Conservation (phyloP, 2,113 vertebrate species). For the Caloenas nicobarica region DNA sequence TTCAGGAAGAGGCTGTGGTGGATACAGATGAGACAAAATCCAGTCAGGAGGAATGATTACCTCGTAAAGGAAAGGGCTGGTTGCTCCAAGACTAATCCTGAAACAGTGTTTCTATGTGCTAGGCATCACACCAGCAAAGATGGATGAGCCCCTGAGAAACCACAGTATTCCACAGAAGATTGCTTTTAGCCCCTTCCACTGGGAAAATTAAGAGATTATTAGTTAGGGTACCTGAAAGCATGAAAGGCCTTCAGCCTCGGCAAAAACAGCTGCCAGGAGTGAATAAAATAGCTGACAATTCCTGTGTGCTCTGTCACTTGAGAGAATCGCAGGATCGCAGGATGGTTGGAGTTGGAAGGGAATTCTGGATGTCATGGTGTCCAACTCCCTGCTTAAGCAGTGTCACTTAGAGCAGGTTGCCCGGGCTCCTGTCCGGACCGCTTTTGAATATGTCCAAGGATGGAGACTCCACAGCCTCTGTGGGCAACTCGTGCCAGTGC, state of each 20-base stretch:
- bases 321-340: no score
- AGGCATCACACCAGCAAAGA: neutral
- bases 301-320: neutral
- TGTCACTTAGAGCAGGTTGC: no score
- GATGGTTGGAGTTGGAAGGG: no score
- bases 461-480: no score
- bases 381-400: no score
- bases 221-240: neutral
- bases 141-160: neutral
- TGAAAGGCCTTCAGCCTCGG: neutral
- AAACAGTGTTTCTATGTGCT: neutral
- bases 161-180: neutral
- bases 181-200: neutral
- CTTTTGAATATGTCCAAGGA: no score
- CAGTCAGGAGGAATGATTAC: neutral
- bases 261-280: neutral
- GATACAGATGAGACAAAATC: neutral
- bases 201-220: neutral
- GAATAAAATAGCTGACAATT: neutral
- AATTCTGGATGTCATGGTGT: no score
- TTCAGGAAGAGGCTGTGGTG: neutral
- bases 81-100: neutral
- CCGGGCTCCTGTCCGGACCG: no score
- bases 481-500: no score
- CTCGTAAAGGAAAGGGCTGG: accelerated